Percentiles rank a stretch among this genome's conserved stretches.
These are phyloP conservation scores for Tetramorium bicarinatum DNA, from an alignment of 2,888 invertebrate species.

Conservation along the genomic window DNA sequence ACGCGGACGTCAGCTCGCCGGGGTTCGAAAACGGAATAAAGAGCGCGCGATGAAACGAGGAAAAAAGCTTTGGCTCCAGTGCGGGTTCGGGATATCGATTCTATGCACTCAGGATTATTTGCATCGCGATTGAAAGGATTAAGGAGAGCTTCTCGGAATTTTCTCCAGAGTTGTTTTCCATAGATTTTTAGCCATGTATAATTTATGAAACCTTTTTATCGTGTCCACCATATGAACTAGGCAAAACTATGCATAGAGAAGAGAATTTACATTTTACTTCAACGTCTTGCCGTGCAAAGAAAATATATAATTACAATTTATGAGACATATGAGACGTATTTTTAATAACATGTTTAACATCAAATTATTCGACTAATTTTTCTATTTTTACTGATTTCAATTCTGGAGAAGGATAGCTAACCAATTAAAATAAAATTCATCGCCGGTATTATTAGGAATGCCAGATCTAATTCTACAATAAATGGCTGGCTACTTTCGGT, in stretches of 20 bases:
- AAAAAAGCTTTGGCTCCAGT: conserved; percentile 26
- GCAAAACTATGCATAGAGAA: background rate
- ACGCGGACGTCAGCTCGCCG: conserved; percentile 37
- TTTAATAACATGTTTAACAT: background rate
- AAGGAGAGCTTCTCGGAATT: conserved; percentile 32
- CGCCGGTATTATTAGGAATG: background rate
- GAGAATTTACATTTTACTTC: background rate
- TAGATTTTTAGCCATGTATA: conserved; percentile 29
- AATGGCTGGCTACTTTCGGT: background rate
- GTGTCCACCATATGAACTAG: background rate
- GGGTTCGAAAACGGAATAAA: conserved; percentile 40
- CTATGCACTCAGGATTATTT: conserved; percentile 40
- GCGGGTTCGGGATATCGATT: conserved; percentile 42
- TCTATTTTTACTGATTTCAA: background rate
- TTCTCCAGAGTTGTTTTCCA: conserved; percentile 14
- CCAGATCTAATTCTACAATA: background rate
- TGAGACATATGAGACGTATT: background rate
- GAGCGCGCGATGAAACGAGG: conserved; percentile 23
- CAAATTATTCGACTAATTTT: background rate
- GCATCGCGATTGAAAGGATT: conserved; percentile 44
- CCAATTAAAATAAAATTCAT: background rate
- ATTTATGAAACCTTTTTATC: conserved; percentile 21
- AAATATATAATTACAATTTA: background rate
- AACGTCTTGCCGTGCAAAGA: background rate
- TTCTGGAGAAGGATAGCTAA: background rate